These are phyloP conservation scores for Drosophila ananassae DNA, from an alignment of 1,140 invertebrate species.

Conservation along the genomic window DNA sequence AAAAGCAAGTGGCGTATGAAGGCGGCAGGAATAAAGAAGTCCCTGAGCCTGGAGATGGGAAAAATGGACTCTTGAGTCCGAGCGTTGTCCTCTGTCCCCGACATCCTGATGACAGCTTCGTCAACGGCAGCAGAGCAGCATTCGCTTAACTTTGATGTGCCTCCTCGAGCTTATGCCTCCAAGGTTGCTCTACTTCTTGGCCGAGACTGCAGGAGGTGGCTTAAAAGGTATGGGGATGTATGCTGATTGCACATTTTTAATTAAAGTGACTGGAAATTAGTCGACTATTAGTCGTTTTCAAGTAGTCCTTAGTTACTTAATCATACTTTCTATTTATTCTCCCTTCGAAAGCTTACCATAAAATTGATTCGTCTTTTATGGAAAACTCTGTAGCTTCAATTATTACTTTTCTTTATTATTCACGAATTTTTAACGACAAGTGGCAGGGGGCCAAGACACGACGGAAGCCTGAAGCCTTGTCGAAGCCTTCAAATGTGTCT, in stretches of 20 bases:
- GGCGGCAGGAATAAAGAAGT: conserved; percentile 55
- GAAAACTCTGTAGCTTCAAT: conserved; percentile 8
- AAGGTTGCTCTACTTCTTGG: conserved; percentile 33
- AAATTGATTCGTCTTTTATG: background rate
- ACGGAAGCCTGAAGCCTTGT: conserved; percentile 77
- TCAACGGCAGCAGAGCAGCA: conserved; percentile 48
- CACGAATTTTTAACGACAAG: conserved; percentile 4
- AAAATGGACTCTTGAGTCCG: conserved; percentile 29
- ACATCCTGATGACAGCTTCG: conserved; percentile 60
- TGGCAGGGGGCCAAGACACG: conserved; percentile 7
- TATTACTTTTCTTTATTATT: conserved; percentile 48
- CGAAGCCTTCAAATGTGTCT: conserved; percentile 75
- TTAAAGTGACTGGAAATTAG: conserved; percentile 18
- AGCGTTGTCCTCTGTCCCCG: conserved; percentile 29
- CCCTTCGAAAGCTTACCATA: background rate
- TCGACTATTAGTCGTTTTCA: background rate
- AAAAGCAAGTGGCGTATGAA: conserved; percentile 81
- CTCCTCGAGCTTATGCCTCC: conserved; percentile 5
- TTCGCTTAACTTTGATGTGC: conserved; percentile 40
- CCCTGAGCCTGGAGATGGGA: conserved; percentile 16
- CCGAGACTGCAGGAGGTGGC: background rate
- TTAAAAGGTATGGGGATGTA: background rate
- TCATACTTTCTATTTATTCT: background rate
- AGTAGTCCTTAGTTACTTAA: background rate
- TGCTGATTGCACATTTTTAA: conserved; percentile 14